These are phyloP conservation scores for Scaptodrosophila lebanonensis DNA, from an alignment of 1,140 invertebrate species.

Conservation along the genomic window DNA sequence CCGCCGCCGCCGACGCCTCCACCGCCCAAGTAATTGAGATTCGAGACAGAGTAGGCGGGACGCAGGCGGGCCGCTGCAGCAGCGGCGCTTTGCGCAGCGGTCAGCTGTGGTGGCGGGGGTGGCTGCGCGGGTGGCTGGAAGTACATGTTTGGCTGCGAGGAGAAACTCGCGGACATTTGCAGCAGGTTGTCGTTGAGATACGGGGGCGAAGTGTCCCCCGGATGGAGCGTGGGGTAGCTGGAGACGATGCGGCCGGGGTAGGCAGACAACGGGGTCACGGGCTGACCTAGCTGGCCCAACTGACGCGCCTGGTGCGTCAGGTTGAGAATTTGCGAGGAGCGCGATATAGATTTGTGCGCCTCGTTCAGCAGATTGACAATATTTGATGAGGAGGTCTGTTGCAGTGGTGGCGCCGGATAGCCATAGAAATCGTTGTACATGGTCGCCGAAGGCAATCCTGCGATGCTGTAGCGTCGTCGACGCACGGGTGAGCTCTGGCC, in stretches of 20 bases:
- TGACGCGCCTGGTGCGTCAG: slow-evolving; percentile 68
- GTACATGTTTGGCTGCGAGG: slow-evolving; percentile 76
- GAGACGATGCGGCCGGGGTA: slow-evolving; percentile 64
- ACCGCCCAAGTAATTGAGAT: slow-evolving; percentile 47
- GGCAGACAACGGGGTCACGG: slow-evolving; percentile 23
- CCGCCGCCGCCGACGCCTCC: slow-evolving; percentile 4
- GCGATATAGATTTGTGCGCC: slow-evolving; percentile 76
- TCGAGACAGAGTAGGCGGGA: slow-evolving; percentile 71
- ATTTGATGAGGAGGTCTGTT: slow-evolving; percentile 71
- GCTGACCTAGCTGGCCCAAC: slow-evolving; percentile 53
- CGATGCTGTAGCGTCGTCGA: slow-evolving; percentile 72
- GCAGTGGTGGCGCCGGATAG: slow-evolving; percentile 62
- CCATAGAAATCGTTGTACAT: slow-evolving; percentile 74
- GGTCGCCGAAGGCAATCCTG: slow-evolving; percentile 73
- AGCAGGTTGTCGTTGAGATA: slow-evolving; percentile 74
- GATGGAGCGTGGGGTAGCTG: slow-evolving; percentile 71
- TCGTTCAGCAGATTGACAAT: slow-evolving; percentile 75
- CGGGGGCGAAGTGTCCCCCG: slow-evolving; percentile 65
- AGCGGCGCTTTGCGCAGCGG: slow-evolving; percentile 57
- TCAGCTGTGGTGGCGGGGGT: slow-evolving; percentile 42
- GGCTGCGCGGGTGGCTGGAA: slow-evolving; percentile 57
- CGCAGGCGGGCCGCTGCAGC: slow-evolving; percentile 58
- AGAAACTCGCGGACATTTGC: slow-evolving; percentile 75
- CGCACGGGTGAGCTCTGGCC: slow-evolving; percentile 67
- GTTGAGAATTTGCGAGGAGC: slow-evolving; percentile 74